A percentile compares a stretch with the other conserved stretches of the same genome.
These are phyloP conservation scores for Chouioia cunea DNA, from an alignment of 2,888 invertebrate species.

Conservation along the genomic window DNA sequence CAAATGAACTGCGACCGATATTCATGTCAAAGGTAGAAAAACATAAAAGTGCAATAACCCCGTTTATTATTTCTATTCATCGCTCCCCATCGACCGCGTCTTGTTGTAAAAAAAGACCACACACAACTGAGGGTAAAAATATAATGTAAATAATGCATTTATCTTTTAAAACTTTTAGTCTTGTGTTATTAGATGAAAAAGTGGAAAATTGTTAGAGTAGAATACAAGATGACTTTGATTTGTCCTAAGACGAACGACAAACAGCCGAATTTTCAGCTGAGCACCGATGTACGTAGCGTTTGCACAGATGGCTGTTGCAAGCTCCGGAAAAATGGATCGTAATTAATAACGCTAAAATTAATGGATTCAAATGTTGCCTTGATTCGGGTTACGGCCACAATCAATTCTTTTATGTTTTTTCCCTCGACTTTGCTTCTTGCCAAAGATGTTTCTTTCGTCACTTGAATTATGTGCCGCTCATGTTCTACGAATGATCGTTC, in stretches of 20 bases:
- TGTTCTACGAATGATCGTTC: too few species aligned
- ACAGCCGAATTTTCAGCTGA: constrained; percentile 46
- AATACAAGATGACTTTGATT: constrained; percentile 53
- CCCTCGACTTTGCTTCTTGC: background rate
- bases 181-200: too few species aligned
- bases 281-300: constrained; percentile 4
- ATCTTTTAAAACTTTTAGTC: too few species aligned
- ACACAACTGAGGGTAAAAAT: background rate
- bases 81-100: background rate
- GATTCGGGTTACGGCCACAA: background rate
- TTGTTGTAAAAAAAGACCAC: background rate
- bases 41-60: constrained; percentile 14
- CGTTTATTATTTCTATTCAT: constrained; percentile 22
- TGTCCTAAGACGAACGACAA: constrained; percentile 60
- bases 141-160: too few species aligned
- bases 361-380: constrained; percentile 6
- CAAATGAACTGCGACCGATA: background rate
- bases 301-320: constrained; percentile 29
- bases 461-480: too few species aligned
- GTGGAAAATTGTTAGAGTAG: background rate
- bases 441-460: too few species aligned
- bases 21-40: background rate
- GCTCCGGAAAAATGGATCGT: constrained; percentile 14
- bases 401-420: background rate
- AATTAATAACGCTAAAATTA: too few species aligned